phyloP scores from a whole-genome alignment of 2,888 invertebrate genomes.

The Tetrapedia diversipes region DNA sequence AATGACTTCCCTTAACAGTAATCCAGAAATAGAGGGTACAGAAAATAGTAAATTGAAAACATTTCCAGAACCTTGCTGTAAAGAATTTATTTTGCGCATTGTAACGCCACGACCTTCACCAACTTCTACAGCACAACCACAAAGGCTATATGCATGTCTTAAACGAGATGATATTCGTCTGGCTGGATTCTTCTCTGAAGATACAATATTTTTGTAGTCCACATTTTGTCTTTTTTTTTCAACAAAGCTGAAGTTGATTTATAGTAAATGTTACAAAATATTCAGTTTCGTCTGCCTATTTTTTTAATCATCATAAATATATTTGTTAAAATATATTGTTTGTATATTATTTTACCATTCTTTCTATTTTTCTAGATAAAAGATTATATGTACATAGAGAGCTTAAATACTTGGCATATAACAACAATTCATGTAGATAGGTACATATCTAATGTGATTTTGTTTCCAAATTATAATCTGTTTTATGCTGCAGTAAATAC shows the following conservation, averaged over 20 bases:
- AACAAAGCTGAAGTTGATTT: not conserved
- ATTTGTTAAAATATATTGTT: no score
- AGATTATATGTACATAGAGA: no score
- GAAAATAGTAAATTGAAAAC: constrained; percentile 75
- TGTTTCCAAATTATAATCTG: no score
- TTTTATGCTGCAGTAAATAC: no score
- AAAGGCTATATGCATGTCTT: constrained; percentile 88
- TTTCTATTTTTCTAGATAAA: no score
- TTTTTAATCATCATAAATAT: no score
- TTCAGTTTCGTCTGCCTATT: not conserved
- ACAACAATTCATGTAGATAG: no score
- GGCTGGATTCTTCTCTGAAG: constrained; percentile 91
- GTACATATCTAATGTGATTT: no score
- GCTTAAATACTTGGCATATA: no score
- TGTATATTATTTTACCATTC: no score
- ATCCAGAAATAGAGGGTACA: constrained; percentile 71
- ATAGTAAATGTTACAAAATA: no score
- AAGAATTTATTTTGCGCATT: constrained; percentile 88
- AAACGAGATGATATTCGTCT: constrained; percentile 88
- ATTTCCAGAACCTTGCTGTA: constrained; percentile 85
- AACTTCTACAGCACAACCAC: constrained; percentile 86
- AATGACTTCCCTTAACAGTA: constrained; percentile 79
- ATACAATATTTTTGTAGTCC: constrained; percentile 86
- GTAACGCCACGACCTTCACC: constrained; percentile 86
- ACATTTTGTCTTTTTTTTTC: not conserved